Evolutionary conservation across 2,113 vertebrate species (phyloP).

Genomic region (Channa argus): DNA sequence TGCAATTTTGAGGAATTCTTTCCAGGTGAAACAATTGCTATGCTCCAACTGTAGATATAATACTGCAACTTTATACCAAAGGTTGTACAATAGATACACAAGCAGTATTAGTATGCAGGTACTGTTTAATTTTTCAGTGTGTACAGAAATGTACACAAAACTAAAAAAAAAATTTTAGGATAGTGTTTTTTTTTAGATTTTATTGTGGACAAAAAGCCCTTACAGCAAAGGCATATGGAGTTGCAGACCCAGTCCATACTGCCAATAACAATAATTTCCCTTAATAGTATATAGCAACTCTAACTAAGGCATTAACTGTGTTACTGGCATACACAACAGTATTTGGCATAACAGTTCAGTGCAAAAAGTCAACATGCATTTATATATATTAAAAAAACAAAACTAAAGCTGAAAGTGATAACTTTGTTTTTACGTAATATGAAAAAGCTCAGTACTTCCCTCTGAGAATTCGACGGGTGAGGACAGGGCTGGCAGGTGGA

Average conservation of each 20-base stretch:
- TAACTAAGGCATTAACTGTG: constrained; percentile 26
- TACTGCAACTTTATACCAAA: too few species aligned
- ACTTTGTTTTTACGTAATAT: constrained; percentile 27
- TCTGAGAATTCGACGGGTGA: constrained; percentile 76
- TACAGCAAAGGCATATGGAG: constrained; percentile 13
- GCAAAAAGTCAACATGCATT: constrained; percentile 11
- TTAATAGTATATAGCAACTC: background rate
- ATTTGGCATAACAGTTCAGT: constrained; percentile 25
- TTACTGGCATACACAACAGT: constrained; percentile 22
- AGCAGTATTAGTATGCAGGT: background rate
- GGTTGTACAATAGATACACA: too few species aligned
- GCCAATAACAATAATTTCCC: background rate
- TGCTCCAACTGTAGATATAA: background rate
- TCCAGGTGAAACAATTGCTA: background rate
- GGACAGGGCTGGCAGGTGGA: constrained; percentile 78
- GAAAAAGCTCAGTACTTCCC: constrained; percentile 66
- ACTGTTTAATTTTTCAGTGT: too few species aligned
- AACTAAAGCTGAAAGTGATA: constrained; percentile 35
- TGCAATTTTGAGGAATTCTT: constrained; percentile 7
- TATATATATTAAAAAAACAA: constrained; percentile 10
- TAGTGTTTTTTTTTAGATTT: background rate
- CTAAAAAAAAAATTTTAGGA: too few species aligned
- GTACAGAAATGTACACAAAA: too few species aligned
- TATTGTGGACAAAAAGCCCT: constrained; percentile 2
- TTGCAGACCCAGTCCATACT: background rate